Base-by-base conservation (phyloP, 2,888 invertebrate genomes). In the Ischnura elegans region DNA sequence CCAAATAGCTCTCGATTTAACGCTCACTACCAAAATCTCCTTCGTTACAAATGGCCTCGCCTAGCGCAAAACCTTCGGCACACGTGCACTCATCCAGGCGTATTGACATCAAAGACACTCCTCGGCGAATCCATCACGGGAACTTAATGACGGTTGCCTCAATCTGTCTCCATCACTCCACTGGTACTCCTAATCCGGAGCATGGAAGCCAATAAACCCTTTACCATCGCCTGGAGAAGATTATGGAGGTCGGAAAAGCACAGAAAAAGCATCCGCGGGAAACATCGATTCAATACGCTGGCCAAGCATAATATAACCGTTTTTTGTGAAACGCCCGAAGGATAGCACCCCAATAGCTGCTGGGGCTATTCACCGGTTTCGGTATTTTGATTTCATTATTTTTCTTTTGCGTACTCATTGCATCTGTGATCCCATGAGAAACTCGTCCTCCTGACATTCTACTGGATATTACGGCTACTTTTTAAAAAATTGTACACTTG, bases 1-100 rank as follows among this genome's bases (percentile, higher is more conserved):
- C 61, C 61, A n/a, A 61, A 61, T 61, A 61, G 61, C 61, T n/a
- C 61, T 5, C 61, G n/a, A 61, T 61, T 61, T 61, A 61, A 61
- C 61, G n/a, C 61, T n/a, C n/a, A n/a, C 61, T 61, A 61, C 61
- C 61, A 61, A 61, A 51, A 61, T 61, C 61, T 61, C 61, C 61
- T 61, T n/a, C 61, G n/a, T 61, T 61, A 61, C 61, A 61, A 61
- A 61, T 61, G 61, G n/a, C 61, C n/a, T n/a, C 25, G n/a, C 61
- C 61, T 61, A 61, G 25, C n/a, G 61, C 61, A 61, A 61, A 61
- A n/a, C 4, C 61, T n/a, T 51, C 13, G 0, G 10, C 51, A n/a
- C 61, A n/a, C 61, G 61, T n/a, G 61, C n/a, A 61, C 61, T 61
- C n/a, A 19, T 19, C n/a, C 61, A 25, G 61, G 6, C 61, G n/a